These are phyloP conservation scores for Clarias batrachus DNA, from an alignment of 2,113 vertebrate genomes.

Conservation along the genomic window DNA sequence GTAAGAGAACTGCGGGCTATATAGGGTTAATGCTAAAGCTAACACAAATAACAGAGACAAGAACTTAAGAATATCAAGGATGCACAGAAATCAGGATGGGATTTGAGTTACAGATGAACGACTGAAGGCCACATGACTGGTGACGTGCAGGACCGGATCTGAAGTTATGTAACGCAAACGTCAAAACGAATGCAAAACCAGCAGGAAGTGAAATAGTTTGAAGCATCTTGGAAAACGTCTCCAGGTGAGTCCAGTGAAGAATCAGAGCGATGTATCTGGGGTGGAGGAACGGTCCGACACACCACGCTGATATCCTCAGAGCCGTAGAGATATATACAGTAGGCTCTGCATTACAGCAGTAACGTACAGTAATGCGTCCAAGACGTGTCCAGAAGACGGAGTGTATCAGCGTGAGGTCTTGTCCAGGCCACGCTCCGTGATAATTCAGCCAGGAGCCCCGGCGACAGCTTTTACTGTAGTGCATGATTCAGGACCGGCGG, in stretches of 20 bases:
- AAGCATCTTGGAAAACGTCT: neutral
- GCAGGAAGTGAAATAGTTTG: too few relatives aligned
- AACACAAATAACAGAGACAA: too few relatives aligned
- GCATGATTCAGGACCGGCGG: conserved; percentile 17
- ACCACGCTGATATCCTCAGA: neutral
- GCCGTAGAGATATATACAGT: neutral
- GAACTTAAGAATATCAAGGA: too few relatives aligned
- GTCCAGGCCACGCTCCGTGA: neutral
- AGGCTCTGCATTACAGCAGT: neutral
- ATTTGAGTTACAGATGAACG: too few relatives aligned
- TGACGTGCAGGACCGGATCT: too few relatives aligned
- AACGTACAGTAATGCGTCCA: neutral
- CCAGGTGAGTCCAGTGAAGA: neutral
- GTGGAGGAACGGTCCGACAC: neutral
- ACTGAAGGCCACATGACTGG: too few relatives aligned
- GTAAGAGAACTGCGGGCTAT: too few relatives aligned
- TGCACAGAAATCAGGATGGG: too few relatives aligned
- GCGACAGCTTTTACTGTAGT: conserved; percentile 26
- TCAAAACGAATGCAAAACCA: too few relatives aligned
- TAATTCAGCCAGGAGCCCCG: conserved; percentile 7
- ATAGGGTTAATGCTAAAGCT: too few relatives aligned
- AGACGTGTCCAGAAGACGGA: neutral
- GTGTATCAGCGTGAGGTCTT: conserved; percentile 3
- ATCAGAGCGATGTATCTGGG: neutral
- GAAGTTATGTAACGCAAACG: too few relatives aligned